Evolutionary conservation across 2,113 vertebrate species (phyloP), one percentile per base, ranked within the genome.

Genomic region (Prunella himalayana): DNA sequence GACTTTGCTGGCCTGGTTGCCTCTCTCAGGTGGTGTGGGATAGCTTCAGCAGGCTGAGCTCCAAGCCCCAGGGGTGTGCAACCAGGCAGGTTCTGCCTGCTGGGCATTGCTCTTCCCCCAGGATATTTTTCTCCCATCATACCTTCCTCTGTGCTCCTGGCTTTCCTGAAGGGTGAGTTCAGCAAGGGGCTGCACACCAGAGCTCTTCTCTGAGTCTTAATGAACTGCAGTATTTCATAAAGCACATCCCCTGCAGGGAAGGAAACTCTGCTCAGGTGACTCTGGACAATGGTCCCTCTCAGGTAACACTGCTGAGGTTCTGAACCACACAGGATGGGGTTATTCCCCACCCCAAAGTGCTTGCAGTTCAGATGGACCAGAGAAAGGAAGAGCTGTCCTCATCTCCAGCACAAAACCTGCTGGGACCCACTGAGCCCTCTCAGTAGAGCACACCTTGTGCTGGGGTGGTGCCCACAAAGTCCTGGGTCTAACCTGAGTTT

Each of bases 201-300:
- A 56, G 94, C 97, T 95, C 94, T 97, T 92, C 99, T 98, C 68
- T 98, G 98, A 68, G 98, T 98, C 94, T 98, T 99, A 39, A 99
- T 98, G 85, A 98, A 98, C 90, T 98, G 98, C 27, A 99, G 98
- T 71, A 99, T 98, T 96, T 99, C 99, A 78, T 99, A 99, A 15
- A 99, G 95, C 79, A 99, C 99, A 53, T 99, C 99, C 17, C 99
- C 99, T 99, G 82, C 18, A 68, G 56, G 57, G 20, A 75, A 72
- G 57, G 25, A 78, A 90, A 56, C 63, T 15, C 75, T 84, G 65
- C 73, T 97, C 92, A 92, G 92, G 7, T 11, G 5, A 3, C 8
- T 69, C 21, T 27, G 37, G 15, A 1, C 11, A 23, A 27, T 0
- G 9, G 35, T 1, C 27, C 23, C 51, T 59, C 69, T 31, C 50